Conservation (phyloP, 2,888 invertebrate genomes). For the Julus scandinavius region DNA sequence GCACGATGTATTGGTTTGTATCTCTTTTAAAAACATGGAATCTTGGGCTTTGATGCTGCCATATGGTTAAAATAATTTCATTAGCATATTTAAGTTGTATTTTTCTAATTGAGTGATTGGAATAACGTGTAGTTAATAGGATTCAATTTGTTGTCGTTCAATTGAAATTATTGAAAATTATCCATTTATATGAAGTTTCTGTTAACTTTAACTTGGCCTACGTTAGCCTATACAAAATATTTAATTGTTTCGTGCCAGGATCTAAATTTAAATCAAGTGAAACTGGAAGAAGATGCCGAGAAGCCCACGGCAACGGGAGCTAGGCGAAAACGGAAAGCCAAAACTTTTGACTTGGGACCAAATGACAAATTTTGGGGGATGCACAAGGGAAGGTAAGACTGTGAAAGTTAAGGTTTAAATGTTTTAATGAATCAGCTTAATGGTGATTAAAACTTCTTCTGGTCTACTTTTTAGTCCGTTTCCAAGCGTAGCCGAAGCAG, state of each 20-base stretch:
- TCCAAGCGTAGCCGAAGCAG: constrained; percentile 91
- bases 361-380: constrained; percentile 92
- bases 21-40: background rate
- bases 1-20: constrained; percentile 83
- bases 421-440: background rate
- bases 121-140: too few species aligned
- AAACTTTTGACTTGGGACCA: constrained; percentile 89
- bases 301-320: constrained; percentile 63
- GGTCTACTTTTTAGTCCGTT: constrained; percentile 66
- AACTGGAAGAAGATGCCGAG: constrained; percentile 73
- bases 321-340: constrained; percentile 73
- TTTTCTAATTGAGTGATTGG: background rate
- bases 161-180: too few species aligned
- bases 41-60: too few species aligned
- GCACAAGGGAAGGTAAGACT: constrained; percentile 82
- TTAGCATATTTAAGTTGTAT: background rate
- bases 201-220: too few species aligned
- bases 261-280: constrained; percentile 85
- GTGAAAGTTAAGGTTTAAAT: background rate
- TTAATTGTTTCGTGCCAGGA: constrained; percentile 68
- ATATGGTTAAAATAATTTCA: background rate
- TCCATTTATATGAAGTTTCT: too few species aligned
- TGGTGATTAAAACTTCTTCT: background rate
- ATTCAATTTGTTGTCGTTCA: too few species aligned
- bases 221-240: too few species aligned